Percentiles rank a stretch among this genome's conserved stretches.
phyloP scores from a whole-genome alignment of 1,140 invertebrate species.

The Triops longicaudatus region DNA sequence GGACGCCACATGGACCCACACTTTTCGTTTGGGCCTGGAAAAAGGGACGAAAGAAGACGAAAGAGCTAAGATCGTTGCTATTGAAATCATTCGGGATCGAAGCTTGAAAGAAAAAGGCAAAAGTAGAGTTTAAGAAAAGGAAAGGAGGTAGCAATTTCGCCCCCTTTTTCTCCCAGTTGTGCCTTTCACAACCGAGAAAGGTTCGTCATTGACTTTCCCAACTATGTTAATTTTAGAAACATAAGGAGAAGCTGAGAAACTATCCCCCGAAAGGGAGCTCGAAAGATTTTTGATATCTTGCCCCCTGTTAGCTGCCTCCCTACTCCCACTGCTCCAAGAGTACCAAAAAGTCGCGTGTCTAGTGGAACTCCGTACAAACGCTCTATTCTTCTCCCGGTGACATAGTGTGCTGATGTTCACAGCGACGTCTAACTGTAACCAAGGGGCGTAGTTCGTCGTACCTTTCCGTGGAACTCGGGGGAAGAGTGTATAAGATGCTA shows the following conservation, averaged over 20 bases:
- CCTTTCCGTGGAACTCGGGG: background rate
- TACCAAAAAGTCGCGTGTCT: background rate
- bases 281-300: background rate
- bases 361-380: no score
- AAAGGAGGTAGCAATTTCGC: slow-evolving; percentile 1
- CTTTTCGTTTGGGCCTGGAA: background rate
- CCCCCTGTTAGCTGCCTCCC: background rate
- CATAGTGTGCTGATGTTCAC: no score
- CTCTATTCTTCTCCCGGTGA: no score
- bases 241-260: slow-evolving; percentile 5
- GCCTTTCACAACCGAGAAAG: slow-evolving; percentile 2
- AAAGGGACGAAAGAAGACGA: background rate
- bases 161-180: background rate
- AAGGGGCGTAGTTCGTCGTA: background rate
- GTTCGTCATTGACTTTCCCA: slow-evolving; percentile 7
- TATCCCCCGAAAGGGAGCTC: background rate
- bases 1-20: background rate
- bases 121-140: slow-evolving; percentile 19
- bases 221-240: slow-evolving; percentile 16
- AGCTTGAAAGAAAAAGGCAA: slow-evolving; percentile 18
- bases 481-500: background rate
- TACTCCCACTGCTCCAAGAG: background rate
- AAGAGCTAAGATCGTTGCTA: slow-evolving; percentile 11
- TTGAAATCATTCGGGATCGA: slow-evolving; percentile 26
- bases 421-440: no score